Base-by-base conservation (phyloP, 2,797 vertebrate species). In the Pteronotus mesoamericanus region DNA sequence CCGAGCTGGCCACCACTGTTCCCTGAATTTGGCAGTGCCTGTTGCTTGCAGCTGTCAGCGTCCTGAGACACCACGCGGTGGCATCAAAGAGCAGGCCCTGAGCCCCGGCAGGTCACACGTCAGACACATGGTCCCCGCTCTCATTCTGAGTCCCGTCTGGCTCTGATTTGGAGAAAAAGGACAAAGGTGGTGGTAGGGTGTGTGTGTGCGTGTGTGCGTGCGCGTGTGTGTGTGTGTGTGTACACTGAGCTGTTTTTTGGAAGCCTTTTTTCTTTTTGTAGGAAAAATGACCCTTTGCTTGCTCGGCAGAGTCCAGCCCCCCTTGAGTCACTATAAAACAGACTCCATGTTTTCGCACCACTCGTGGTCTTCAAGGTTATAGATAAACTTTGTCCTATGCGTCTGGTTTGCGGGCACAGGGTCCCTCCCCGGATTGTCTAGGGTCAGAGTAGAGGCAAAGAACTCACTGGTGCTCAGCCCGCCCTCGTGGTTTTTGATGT, bases 321-420 rank as follows among this genome's bases (percentile, higher is more conserved):
- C 97, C 97, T 97, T 96, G 86, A 59, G 97, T 98, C 97, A 98
- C 98, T 99, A 99, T 99, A 99, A 99, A 99, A 99, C 99, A 1
- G 99, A 99, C 96, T 99, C 99, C 99, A 99, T 99, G 97, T 99
- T 99, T 98, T 99, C 99, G 97, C 99, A 99, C 98, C 99, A 99
- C 98, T 99, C 99, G 0, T 99, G 99, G 97, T 99, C 99, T 98
- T 99, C 99, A 82, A 99, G 99, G 98, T 99, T 99, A 98, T 99
- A 99, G 99, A 99, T 99, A 99, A 99, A 99, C 97, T 99, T 99
- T 98, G 99, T 99, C 99, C 99, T 99, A 98, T 99, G 99, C 10
- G 98, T 98, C 86, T 98, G 98, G 94, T 98, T 99, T 95, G 98
- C 99, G 96, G 98, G 98, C 88, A 99, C 98, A 0, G 98, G 97